Evolutionary conservation across 2,888 invertebrate genomes (phyloP).

Genomic region (Harmothoe impar): DNA sequence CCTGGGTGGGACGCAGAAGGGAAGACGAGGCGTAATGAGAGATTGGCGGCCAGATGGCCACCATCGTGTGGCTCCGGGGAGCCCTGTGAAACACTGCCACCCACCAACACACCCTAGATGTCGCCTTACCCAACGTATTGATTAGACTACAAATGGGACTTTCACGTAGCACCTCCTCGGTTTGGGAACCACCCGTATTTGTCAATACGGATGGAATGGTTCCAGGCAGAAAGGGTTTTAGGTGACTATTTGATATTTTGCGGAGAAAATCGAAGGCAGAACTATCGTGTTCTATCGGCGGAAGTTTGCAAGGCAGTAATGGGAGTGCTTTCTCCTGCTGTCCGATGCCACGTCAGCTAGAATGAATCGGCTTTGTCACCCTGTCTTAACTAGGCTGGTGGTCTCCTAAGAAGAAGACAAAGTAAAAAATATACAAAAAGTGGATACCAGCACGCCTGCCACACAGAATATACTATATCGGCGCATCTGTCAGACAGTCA

Average conservation of each 20-base stretch:
- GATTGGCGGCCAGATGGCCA: neutral
- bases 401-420: too few relatives aligned
- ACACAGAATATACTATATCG: too few relatives aligned
- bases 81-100: constrained; percentile 14
- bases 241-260: constrained; percentile 42
- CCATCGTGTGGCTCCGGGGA: neutral
- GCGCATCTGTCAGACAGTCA: too few relatives aligned
- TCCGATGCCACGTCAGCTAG: neutral
- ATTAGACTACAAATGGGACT: constrained; percentile 39
- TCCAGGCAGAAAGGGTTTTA: neutral
- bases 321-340: constrained; percentile 46
- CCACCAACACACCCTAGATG: neutral
- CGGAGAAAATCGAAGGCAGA: constrained; percentile 30
- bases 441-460: too few relatives aligned
- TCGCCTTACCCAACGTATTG: constrained; percentile 57
- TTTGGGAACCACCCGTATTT: constrained; percentile 13
- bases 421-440: too few relatives aligned
- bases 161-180: constrained; percentile 26
- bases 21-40: neutral
- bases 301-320: neutral
- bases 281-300: neutral
- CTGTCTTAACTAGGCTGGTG: too few relatives aligned
- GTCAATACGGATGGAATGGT: constrained; percentile 41
- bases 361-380: too few relatives aligned
- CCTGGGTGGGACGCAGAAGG: neutral